Percentiles rank a stretch among this genome's conserved stretches.
These are phyloP conservation scores for Macrotus californicus DNA, from an alignment of 2,113 vertebrate genomes.

Conservation along the genomic window DNA sequence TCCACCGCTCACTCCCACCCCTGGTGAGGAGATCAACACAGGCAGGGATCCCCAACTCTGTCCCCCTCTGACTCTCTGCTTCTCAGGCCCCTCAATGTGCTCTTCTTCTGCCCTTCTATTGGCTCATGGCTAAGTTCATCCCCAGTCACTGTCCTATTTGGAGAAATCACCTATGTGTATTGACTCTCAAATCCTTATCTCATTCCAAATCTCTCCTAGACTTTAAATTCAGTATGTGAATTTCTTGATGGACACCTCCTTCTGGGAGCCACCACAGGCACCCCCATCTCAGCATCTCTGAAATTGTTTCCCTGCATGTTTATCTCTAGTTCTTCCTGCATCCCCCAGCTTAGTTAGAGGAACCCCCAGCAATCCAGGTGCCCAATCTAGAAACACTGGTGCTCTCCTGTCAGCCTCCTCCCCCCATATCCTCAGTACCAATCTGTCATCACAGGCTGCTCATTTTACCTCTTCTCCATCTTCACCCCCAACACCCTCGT, in stretches of 20 bases:
- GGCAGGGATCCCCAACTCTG: not conserved
- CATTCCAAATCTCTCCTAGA: not conserved
- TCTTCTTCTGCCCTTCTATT: not conserved
- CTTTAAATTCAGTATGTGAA: not conserved
- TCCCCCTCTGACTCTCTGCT: not conserved
- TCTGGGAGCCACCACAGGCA: not conserved
- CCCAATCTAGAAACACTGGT: not conserved
- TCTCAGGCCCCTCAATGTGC: not conserved
- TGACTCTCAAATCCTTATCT: not conserved
- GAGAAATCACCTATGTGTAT: not conserved
- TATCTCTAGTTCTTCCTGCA: not conserved
- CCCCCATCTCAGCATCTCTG: not conserved
- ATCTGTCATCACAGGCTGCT: not conserved
- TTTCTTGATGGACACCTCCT: not conserved
- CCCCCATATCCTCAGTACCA: not conserved
- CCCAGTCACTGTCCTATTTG: not conserved
- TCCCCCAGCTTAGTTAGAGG: not conserved
- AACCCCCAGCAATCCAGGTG: not conserved
- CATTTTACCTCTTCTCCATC: not conserved
- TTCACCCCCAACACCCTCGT: not conserved
- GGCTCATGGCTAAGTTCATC: not conserved
- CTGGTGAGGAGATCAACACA: not conserved
- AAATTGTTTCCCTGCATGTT: no score
- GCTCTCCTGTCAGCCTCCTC: not conserved
- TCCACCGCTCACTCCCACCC: not conserved